Conservation (phyloP, 2,888 invertebrate species). For the Dynastes maya region DNA sequence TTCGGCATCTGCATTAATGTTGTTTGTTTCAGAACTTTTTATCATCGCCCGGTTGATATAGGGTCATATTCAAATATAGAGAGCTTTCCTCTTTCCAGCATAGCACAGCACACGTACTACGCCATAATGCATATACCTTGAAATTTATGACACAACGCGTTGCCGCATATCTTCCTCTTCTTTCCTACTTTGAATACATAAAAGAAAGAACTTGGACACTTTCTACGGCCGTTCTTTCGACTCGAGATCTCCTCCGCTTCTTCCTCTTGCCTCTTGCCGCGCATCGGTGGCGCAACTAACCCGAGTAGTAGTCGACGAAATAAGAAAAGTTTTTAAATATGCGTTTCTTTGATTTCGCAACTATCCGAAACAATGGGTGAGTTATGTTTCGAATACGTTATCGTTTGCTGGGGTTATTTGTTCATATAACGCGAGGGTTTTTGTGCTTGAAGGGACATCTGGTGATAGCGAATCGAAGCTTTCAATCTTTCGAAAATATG, state of each 20-base stretch:
- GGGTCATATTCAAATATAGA: constrained; percentile 55
- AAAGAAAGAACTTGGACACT: constrained; percentile 53
- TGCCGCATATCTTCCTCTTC: constrained; percentile 45
- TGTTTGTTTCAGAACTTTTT: constrained; percentile 61
- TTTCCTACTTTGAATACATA: constrained; percentile 51
- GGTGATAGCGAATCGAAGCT: too few species aligned
- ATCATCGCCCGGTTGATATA: constrained; percentile 58
- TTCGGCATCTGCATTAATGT: constrained; percentile 60
- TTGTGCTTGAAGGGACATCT: too few species aligned
- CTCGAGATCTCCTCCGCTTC: not conserved
- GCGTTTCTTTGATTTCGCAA: constrained; percentile 47
- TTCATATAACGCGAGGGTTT: not conserved
- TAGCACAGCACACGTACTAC: not conserved
- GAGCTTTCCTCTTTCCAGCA: constrained; percentile 36
- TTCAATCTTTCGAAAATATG: too few species aligned
- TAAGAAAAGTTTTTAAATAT: constrained; percentile 54
- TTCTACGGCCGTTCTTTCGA: constrained; percentile 7
- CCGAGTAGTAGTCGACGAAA: constrained; percentile 47
- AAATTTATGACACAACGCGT: constrained; percentile 55
- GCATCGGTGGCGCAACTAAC: not conserved
- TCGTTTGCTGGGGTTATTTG: constrained; percentile 36
- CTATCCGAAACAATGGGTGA: constrained; percentile 46
- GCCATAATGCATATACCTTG: constrained; percentile 48
- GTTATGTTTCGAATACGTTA: constrained; percentile 43
- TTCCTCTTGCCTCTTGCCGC: not conserved